Evolutionary conservation across 2,888 invertebrate genomes (phyloP), one percentile per base, ranked within the genome.

Genomic region (Sturmia bella): DNA sequence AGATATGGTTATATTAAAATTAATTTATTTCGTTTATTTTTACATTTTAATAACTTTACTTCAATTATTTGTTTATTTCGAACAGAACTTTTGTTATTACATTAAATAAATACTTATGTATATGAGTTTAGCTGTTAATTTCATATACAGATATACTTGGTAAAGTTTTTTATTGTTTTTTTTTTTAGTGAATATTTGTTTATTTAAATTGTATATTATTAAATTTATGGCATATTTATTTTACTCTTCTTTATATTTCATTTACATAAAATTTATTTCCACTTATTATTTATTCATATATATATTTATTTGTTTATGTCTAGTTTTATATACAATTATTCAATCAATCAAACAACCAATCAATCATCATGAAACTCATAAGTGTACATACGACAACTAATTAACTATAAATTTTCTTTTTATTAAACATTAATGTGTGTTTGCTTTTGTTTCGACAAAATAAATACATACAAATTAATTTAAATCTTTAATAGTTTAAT

Each of bases 141-240:
- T 41, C 50, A 24, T 24, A 41, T 21, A 59, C 32, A 32, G 4
- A 17, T 32, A 19, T 52, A 48, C 24, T 64, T 57, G 41, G 50
- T 24, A 57, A 24, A 21, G 45, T 66, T 50, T 17, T 56, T 57
- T 54, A n/a, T 39, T 69, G n/a, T 68, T 59, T 37, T 43, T 43
- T 19, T 66, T 19, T 66, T 57, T 66, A 11, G 3, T 32, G 50
- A 50, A 43, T 48, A 12, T 27, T 3, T 32, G 32, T 7, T 1
- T 32, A 32, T 32, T 32, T 32, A 32, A 32, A 43, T 43, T n/a
- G n/a, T 24, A 15, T 56, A 45, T 56, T 64, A 64, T 70, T 32
- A 48, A n/a, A 7, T 85, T 85, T 85, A 84, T 73, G 85, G 72
- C 84, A 83, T 84, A 80, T 83, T 84, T 86, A 84, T 84, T 86